Base-by-base conservation (phyloP, 2,888 invertebrate genomes). In the Mesorhabditis belari region DNA sequence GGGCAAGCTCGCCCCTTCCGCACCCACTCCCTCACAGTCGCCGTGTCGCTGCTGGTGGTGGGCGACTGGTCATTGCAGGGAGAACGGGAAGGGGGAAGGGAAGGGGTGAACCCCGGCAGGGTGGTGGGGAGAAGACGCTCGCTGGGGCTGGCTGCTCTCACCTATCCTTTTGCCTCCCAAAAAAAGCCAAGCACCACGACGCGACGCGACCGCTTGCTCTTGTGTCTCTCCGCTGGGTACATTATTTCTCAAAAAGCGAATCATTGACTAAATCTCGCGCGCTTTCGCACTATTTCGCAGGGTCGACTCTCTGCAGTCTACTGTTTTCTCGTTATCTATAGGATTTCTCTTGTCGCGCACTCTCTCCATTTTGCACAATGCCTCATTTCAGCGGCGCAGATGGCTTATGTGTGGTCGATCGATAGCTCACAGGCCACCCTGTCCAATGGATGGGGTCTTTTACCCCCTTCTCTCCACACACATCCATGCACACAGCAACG, bases 21-120 rank as follows among this genome's bases (percentile, higher is more conserved):
- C 25, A 52, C 54, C 9, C 26, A 29, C 44, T 23, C 4, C 21
- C 52, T 17, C 53, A 19, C 58, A 35, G 35, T 35, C 35, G 35
- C 35, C 35, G 35, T 35, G 35, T 35, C 35, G 35, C 35, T 17
- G 35, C n/a, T n/a, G n/a, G n/a, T n/a, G n/a, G n/a, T n/a, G n/a
- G n/a, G n/a, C n/a, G n/a, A 58, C 24, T 19, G 58, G 60, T 49
- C 58, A 44, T 58, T 58, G 50, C 29, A 52, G 52, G 53, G 52
- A 60, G 52, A 63, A 54, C 60, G 49, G 17, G 55, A 49, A 57
- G 64, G 49, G 19, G n/a, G n/a, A n/a, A n/a, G n/a, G n/a, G n/a
- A n/a, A n/a, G n/a, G n/a, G n/a, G n/a, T n/a, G 24, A 29, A 25
- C 35, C 58, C 55, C 58, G 62, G 6, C 54, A 25, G 25, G n/a